Evolutionary conservation across 2,888 invertebrate genomes (phyloP).

Genomic region (Ligdia adustata): DNA sequence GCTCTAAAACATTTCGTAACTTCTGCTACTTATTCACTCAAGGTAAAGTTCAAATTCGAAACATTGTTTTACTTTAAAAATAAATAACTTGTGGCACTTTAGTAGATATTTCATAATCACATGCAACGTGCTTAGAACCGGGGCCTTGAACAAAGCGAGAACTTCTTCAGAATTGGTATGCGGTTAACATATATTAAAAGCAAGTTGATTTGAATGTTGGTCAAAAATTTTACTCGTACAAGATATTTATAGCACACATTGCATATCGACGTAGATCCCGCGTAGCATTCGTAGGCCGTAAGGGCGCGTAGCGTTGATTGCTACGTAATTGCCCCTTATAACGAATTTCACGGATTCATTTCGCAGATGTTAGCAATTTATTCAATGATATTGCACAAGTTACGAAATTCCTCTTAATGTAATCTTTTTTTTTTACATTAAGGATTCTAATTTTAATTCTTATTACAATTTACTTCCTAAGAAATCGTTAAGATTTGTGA

Average conservation of each 20-base stretch:
- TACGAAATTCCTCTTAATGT: slow-evolving; percentile 24
- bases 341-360: slow-evolving; percentile 33
- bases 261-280: slow-evolving; percentile 22
- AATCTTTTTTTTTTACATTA: slow-evolving; percentile 2
- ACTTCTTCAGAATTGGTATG: no score
- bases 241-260: slow-evolving; percentile 6
- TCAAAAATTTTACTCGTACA: not conserved
- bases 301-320: slow-evolving; percentile 38
- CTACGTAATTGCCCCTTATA: slow-evolving; percentile 41
- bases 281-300: slow-evolving; percentile 33
- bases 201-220: not conserved
- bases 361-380: slow-evolving; percentile 34
- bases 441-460: slow-evolving; percentile 19
- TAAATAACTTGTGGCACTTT: not conserved
- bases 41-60: no score
- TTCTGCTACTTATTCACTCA: not conserved
- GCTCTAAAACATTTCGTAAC: not conserved
- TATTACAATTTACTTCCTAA: no score
- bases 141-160: no score
- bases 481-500: no score
- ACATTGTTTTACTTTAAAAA: no score
- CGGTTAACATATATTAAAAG: not conserved
- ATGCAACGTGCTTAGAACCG: no score
- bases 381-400: slow-evolving; percentile 30
- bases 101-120: not conserved